Conservation (phyloP, 2,888 invertebrate species). For the Schizotus pectinicornis region DNA sequence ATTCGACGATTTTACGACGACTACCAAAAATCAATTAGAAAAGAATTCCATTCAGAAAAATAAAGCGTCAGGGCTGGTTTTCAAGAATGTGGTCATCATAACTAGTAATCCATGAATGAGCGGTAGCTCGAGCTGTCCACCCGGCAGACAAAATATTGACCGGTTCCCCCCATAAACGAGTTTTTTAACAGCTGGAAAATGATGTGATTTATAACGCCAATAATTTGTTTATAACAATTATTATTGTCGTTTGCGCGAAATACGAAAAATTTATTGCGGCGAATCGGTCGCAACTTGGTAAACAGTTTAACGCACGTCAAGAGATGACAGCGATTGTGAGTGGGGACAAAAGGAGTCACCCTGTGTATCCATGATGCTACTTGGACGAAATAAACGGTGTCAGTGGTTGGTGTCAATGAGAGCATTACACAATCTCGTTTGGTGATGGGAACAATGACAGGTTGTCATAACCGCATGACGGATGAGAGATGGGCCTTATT, state of each 20-base stretch:
- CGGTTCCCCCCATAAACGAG: slow-evolving; percentile 51
- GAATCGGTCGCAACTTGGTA: slow-evolving; percentile 35
- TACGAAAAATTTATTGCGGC: slow-evolving; percentile 24
- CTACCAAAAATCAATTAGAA: slow-evolving; percentile 44
- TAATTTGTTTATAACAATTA: slow-evolving; percentile 51
- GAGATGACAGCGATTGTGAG: slow-evolving; percentile 51
- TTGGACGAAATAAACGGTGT: slow-evolving; percentile 38
- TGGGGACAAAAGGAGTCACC: slow-evolving; percentile 39
- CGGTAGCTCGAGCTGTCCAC: slow-evolving; percentile 50
- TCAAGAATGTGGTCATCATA: slow-evolving; percentile 43
- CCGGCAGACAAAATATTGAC: slow-evolving; percentile 50
- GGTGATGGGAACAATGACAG: slow-evolving; percentile 46
- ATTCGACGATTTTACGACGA: slow-evolving; percentile 34
- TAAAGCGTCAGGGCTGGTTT: slow-evolving; percentile 31
- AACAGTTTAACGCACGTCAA: slow-evolving; percentile 55
- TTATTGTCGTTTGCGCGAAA: slow-evolving; percentile 26
- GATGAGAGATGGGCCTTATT: slow-evolving; percentile 45
- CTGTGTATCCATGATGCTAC: slow-evolving; percentile 33
- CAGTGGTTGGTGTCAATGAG: slow-evolving; percentile 39
- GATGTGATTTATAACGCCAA: slow-evolving; percentile 48
- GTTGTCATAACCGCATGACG: slow-evolving; percentile 53
- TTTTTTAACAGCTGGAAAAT: slow-evolving; percentile 52
- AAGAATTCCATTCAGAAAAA: slow-evolving; percentile 42
- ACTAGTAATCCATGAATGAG: slow-evolving; percentile 42
- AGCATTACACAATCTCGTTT: slow-evolving; percentile 48